A percentile compares a stretch with the other conserved stretches of the same genome.
Conservation (phyloP, 2,797 vertebrate genomes). For the Silurus lanzhouensis region DNA sequence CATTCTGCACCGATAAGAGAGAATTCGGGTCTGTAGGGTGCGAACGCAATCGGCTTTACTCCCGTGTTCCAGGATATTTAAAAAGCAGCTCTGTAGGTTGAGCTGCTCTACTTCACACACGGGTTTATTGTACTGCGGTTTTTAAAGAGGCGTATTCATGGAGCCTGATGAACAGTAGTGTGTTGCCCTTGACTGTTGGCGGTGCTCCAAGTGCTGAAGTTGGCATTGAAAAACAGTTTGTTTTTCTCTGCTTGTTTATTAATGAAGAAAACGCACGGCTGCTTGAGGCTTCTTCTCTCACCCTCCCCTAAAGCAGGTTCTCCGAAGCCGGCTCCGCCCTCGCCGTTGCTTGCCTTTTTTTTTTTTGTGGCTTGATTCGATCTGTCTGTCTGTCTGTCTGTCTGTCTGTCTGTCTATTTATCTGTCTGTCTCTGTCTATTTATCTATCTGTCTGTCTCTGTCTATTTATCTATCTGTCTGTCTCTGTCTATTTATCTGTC, state of each 20-base stretch:
- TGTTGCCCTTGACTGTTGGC: conserved; percentile 20
- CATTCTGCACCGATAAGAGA: not conserved
- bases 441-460: too few relatives aligned
- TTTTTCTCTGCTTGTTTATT: conserved; percentile 28
- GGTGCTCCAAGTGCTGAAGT: not conserved
- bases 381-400: not conserved
- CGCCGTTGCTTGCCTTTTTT: not conserved
- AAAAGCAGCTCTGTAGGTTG: not conserved
- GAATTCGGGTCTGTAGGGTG: not conserved
- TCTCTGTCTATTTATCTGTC: not conserved
- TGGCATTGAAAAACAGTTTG: conserved; percentile 14
- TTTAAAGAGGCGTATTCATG: not conserved
- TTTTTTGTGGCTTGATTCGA: not conserved
- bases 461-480: not conserved
- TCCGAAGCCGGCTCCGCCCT: not conserved
- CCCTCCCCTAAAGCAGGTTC: conserved; percentile 17
- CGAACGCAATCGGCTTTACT: not conserved
- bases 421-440: not conserved
- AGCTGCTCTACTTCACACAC: not conserved
- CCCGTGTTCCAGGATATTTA: not conserved
- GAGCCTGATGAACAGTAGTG: not conserved
- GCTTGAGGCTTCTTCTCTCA: not conserved
- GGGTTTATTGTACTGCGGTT: not conserved
- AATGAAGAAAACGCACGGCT: conserved; percentile 21
- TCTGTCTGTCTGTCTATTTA: not conserved